Evolutionary conservation across 2,113 vertebrate genomes (phyloP), one percentile per base, ranked within the genome.

Genomic region (Tragelaphus strepsiceros): DNA sequence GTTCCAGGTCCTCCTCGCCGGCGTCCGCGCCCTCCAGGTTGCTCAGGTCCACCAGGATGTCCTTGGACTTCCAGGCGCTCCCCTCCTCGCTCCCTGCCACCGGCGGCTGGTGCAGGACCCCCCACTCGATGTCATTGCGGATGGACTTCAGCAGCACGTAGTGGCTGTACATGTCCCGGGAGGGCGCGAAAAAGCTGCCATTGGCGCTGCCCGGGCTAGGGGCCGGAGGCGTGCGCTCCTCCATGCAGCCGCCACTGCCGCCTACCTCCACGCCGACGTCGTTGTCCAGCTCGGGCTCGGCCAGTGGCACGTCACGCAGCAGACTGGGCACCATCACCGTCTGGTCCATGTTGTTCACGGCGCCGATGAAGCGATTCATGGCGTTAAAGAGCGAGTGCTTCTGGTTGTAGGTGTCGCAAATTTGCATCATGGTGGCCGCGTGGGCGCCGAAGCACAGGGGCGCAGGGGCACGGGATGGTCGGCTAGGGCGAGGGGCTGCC

Each of bases 341-440:
- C 98, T 99, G 99, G 98, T 99, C 99, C 99, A 99, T 99, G 98
- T 99, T 99, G 98, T 99, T 99, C 88, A 99, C 99, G 1, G 99
- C 99, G 26, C 99, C 99, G 49, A 99, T 99, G 98, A 99, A 99
- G 96, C 99, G 99, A 98, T 99, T 99, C 99, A 99, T 99, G 98
- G 99, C 99, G 89, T 99, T 99, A 98, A 99, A 99, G 77, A 99
- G 99, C 1, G 99, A 99, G 98, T 99, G 99, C 98, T 99, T 99
- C 98, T 99, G 99, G 93, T 98, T 99, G 98, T 99, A 98, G 61
- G 99, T 99, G 67, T 99, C 99, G 54, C 98, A 98, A 94, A 99
- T 99, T 97, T 99, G 99, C 99, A 99, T 99, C 99, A 99, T 99
- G 97, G 9, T 98, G 98, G 94, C 88, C 81, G 35, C 64, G 46